Percentiles rank a stretch among this genome's conserved stretches.
These are phyloP conservation scores for Axis porcinus DNA, from an alignment of 2,113 vertebrate genomes.

Conservation along the genomic window DNA sequence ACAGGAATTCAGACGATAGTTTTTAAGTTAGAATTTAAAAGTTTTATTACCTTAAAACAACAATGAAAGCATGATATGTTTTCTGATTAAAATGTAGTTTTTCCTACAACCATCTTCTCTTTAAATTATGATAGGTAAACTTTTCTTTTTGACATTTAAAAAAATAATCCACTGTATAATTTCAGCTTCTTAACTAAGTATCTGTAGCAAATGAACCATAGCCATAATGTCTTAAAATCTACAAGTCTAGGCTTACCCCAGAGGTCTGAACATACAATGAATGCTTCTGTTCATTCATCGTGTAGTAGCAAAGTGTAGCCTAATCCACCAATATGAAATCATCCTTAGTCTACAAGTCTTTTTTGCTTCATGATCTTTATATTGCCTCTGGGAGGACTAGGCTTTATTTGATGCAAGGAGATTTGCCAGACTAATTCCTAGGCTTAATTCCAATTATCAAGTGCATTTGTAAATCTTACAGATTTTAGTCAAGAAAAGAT, in stretches of 20 bases:
- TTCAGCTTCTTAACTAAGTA: background rate
- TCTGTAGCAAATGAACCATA: background rate
- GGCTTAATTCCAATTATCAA: slow-evolving; percentile 28
- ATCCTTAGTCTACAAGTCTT: background rate
- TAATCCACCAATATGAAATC: slow-evolving; percentile 6
- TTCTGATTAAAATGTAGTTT: background rate
- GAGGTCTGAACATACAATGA: background rate
- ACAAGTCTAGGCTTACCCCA: background rate
- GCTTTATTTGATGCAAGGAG: background rate
- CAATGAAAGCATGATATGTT: background rate
- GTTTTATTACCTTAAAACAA: background rate
- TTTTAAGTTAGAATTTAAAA: background rate
- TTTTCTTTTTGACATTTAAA: background rate
- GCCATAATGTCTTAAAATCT: background rate
- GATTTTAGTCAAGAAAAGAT: background rate
- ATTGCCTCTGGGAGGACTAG: background rate
- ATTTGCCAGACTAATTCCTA: slow-evolving; percentile 40
- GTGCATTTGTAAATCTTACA: slow-evolving; percentile 36
- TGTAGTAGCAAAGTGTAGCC: background rate
- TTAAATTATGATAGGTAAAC: background rate
- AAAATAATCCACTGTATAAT: background rate
- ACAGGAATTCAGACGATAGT: background rate
- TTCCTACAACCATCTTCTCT: background rate
- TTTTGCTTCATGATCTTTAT: slow-evolving; percentile 1
- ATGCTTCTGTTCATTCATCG: background rate